Evolutionary conservation across 2,797 vertebrate genomes (phyloP).

Genomic region (Champsocephalus gunnari): DNA sequence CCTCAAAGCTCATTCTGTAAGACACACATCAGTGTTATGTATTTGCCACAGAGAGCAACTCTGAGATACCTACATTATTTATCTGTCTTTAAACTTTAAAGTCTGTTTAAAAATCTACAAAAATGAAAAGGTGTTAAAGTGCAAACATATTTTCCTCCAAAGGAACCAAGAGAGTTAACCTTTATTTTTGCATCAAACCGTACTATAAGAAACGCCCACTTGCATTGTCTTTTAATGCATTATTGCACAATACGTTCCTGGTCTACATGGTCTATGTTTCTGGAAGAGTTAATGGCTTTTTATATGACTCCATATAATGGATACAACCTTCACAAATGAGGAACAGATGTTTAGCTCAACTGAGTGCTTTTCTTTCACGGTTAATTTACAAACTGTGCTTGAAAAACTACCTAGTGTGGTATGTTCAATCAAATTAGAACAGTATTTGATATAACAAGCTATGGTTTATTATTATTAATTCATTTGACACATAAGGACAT

Average conservation of each 20-base stretch:
- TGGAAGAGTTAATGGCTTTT: not conserved
- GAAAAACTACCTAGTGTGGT: not conserved
- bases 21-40: conserved; percentile 12
- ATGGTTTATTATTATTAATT: not conserved
- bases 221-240: not conserved
- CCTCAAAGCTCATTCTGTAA: conserved; percentile 28
- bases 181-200: not conserved
- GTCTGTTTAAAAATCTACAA: not conserved
- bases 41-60: conserved; percentile 32
- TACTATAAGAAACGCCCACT: not conserved
- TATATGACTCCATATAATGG: not conserved
- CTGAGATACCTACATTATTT: conserved; percentile 11
- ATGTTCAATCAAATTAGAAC: not conserved
- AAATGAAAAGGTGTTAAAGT: conserved; percentile 12
- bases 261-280: not conserved
- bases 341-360: not conserved
- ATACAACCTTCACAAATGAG: not conserved
- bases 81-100: conserved; percentile 25
- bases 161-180: not conserved
- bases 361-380: not conserved
- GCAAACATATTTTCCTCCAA: conserved; percentile 1
- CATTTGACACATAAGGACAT: not conserved
- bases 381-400: not conserved
- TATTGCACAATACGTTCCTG: not conserved
- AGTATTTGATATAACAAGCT: not conserved